phyloP scores from a whole-genome alignment of 2,888 invertebrate genomes.

The Hedya salicella region DNA sequence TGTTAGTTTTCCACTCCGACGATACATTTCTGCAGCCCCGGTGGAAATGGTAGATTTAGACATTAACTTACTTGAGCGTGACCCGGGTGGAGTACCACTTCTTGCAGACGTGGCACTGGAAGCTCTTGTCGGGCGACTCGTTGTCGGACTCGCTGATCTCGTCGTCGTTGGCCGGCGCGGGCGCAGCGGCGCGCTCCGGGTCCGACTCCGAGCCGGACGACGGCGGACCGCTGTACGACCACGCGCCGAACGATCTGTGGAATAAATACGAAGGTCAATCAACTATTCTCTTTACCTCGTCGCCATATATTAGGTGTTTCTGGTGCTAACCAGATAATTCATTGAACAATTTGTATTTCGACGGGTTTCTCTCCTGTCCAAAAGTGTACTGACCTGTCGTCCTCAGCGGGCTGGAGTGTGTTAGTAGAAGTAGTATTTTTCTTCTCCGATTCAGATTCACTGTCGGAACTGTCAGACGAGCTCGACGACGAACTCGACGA shows the following conservation, averaged over 20 bases:
- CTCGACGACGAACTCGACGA: constrained; percentile 65
- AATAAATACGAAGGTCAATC: background rate
- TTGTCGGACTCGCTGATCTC: constrained; percentile 78
- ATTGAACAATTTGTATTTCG: too few relatives aligned
- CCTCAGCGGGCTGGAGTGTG: constrained; percentile 53
- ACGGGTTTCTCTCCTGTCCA: too few relatives aligned
- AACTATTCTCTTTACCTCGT: too few relatives aligned
- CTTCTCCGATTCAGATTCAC: constrained; percentile 61
- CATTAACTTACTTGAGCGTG: constrained; percentile 79
- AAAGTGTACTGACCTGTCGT: constrained; percentile 58
- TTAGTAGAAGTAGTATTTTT: constrained; percentile 53
- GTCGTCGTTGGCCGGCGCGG: constrained; percentile 57
- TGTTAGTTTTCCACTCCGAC: too few relatives aligned
- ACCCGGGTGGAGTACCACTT: constrained; percentile 82
- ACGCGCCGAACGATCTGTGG: constrained; percentile 65
- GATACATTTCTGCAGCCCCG: too few relatives aligned
- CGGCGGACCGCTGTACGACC: constrained; percentile 62
- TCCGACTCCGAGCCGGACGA: constrained; percentile 56
- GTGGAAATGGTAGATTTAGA: too few relatives aligned
- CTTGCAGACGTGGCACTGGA: constrained; percentile 77
- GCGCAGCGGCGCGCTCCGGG: constrained; percentile 55
- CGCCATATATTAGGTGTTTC: too few relatives aligned
- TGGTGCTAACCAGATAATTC: too few relatives aligned
- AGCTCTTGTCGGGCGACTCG: constrained; percentile 80
- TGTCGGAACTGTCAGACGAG: constrained; percentile 72